Evolutionary conservation across 2,888 invertebrate genomes (phyloP), one percentile per base, ranked within the genome.

Genomic region (Rhorus exstirpatorius): DNA sequence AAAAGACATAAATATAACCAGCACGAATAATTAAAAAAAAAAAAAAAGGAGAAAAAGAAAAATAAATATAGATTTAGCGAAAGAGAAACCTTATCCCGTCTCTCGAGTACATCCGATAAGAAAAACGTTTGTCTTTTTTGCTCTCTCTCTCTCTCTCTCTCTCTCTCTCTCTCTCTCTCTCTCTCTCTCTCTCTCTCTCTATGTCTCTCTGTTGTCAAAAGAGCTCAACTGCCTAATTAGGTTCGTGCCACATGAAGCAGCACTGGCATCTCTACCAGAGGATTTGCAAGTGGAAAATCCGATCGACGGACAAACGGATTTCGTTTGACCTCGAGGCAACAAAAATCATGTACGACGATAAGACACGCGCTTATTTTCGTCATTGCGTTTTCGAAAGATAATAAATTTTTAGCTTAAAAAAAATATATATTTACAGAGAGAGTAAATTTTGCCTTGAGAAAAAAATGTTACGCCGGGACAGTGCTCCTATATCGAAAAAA

Each of bases 161-260:
- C 46, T 46, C 35, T 31, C 63, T 71, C 41, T 38, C 35, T 35
- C 70, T 63, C 46, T 38, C 55, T 55, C 68, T 44, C 31, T 41
- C 26, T 44, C 35, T n/a, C n/a, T n/a, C n/a, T n/a, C n/a, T n/a
- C n/a, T n/a, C n/a, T n/a, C n/a, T n/a, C n/a, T n/a, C n/a, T n/a
- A n/a, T n/a, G n/a, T 26, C 19, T 49, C 14, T 58, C 17, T 67
- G 81, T 77, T 70, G 78, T 81, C 74, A 82, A 79, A 79, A 81
- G 61, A 51, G 49, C 60, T 72, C 81, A 74, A 72, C 60, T 55
- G 77, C 81, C 78, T 82, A 82, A 82, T 82, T 79, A 82, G 82
- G 74, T 79, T 49, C 70, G 74, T 68, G 74, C 49, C 55, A 78
- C 72, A 72, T 46, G 71, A 72, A 71, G 55, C 71, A 79, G 67